phyloP scores from a whole-genome alignment of 1,140 invertebrate species.

The Eurosta solidaginis region DNA sequence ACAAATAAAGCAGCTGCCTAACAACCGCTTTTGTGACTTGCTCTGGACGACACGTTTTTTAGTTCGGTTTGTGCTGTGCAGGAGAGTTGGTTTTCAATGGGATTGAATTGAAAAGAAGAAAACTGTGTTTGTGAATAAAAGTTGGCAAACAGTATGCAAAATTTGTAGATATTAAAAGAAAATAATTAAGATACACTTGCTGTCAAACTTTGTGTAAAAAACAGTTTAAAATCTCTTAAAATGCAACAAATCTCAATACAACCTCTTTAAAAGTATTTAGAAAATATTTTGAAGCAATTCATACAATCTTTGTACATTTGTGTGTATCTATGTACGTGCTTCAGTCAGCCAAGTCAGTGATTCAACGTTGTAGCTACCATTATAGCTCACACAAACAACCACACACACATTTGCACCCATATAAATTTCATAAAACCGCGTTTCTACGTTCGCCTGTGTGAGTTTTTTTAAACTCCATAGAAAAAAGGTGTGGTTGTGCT shows the following conservation, averaged over 20 bases:
- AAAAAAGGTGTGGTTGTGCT: conserved; percentile 23
- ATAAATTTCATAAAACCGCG: too few species aligned
- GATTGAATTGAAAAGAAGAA: neutral
- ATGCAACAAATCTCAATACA: too few species aligned
- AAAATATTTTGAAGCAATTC: neutral
- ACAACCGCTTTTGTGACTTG: neutral
- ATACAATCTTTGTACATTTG: too few species aligned
- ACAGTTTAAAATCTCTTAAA: too few species aligned
- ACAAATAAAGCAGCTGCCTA: neutral
- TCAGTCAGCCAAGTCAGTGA: neutral
- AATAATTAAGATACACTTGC: too few species aligned
- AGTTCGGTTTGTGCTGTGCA: neutral
- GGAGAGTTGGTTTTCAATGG: conserved; percentile 16
- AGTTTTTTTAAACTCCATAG: conserved; percentile 6
- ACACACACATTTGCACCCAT: too few species aligned
- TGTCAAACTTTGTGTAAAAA: too few species aligned
- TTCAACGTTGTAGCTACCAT: neutral
- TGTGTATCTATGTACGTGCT: too few species aligned
- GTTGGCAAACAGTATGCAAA: too few species aligned
- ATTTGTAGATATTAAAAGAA: too few species aligned
- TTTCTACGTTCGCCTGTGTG: neutral
- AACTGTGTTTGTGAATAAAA: too few species aligned
- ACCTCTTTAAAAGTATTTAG: too few species aligned
- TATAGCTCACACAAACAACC: neutral
- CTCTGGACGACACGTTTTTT: neutral